phyloP scores from a whole-genome alignment of 2,797 vertebrate genomes.

The Thripadectes ignobilis region DNA sequence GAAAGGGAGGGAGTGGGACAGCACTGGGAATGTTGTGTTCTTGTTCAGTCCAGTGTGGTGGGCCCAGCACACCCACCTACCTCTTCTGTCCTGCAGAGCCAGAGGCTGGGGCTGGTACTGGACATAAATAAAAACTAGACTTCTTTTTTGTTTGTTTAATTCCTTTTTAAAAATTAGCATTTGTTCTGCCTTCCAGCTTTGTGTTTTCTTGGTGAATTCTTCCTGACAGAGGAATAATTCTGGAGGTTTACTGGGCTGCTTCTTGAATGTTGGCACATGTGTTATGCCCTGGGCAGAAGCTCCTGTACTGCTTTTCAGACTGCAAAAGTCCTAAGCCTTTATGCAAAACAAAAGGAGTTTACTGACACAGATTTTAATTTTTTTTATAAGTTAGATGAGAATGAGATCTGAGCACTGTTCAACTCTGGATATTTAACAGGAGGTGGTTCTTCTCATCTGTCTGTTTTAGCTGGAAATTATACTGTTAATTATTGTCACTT shows the following conservation, averaged over 20 bases:
- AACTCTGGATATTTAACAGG: not conserved
- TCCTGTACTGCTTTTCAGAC: not conserved
- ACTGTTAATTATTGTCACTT: not conserved
- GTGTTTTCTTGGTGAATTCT: not conserved
- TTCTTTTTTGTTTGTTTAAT: not conserved
- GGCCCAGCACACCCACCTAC: not conserved
- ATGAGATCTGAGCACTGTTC: not conserved
- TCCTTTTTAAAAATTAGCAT: not conserved
- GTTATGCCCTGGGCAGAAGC: not conserved
- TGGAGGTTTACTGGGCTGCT: not conserved
- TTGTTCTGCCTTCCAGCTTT: not conserved
- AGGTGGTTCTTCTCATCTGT: not conserved
- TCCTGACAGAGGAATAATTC: not conserved
- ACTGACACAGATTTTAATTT: not conserved
- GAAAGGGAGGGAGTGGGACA: not conserved
- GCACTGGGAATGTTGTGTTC: not conserved
- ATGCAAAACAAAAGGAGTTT: not conserved
- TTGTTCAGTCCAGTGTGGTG: not conserved
- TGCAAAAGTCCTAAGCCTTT: not conserved
- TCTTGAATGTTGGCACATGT: not conserved
- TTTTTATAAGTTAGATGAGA: not conserved
- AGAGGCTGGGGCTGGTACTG: not conserved
- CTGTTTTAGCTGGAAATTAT: not conserved
- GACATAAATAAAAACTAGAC: not conserved
- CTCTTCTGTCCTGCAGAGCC: not conserved